Evolutionary conservation across 2,888 invertebrate genomes (phyloP), one percentile per base, ranked within the genome.

Genomic region (Mythimna ferrago): DNA sequence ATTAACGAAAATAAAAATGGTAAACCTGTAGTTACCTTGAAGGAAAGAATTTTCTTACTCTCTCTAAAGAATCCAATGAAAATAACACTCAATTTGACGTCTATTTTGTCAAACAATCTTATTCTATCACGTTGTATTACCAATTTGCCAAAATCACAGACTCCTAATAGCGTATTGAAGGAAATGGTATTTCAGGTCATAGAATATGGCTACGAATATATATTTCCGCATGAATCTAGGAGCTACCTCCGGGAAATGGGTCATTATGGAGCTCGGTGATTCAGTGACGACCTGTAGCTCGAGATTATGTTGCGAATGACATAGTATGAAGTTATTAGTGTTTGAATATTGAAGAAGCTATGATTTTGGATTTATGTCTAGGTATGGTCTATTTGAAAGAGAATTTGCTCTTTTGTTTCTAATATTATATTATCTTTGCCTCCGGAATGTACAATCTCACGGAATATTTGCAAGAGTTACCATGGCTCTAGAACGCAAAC

Each of bases 221-320:
- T n/a, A 60, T 58, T 58, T 66, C 62, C 56, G 35, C 51, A 19
- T 48, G 56, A 77, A 60, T 51, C 69, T 68, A 61, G 57, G 56
- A 61, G 69, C 70, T 77, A 69, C 21, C 69, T 82, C 26, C 11
- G 54, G 78, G 82, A 78, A 82, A 48, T 82, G 6, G 78, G 58
- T 71, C 54, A 64, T 78, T 78, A 82, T 48, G 54, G 48, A 19
- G 10, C 60, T 60, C 66, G 26, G 54, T 78, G 82, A 78, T 62
- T 71, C 66, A 78, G 6, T 44, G 10, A 54, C 70, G 35, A 78
- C 78, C 63, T 78, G 82, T 82, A 16, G 78, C 71, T 62, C 32
- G n/a, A 32, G 53, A 58, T 19, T 48, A 9, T 63, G 11, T 21
- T 11, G 44, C 41, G 14, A 51, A 41, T n/a, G 11, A 38, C 16